These are phyloP conservation scores for Labrus mixtus DNA, from an alignment of 2,113 vertebrate genomes.

Conservation along the genomic window DNA sequence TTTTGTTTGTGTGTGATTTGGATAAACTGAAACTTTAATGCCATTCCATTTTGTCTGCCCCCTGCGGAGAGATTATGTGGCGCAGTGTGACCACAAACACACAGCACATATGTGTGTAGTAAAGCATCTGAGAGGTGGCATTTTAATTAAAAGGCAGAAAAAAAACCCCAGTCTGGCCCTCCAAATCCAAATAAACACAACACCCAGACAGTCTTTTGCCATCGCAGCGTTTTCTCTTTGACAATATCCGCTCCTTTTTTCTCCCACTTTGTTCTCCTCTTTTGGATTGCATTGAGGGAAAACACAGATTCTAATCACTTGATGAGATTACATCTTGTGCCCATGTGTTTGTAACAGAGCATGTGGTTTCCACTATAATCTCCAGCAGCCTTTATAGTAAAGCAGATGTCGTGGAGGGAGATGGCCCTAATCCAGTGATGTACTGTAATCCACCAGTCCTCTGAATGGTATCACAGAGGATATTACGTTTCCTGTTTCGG, in stretches of 20 bases:
- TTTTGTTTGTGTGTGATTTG: not conserved
- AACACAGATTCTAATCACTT: slow-evolving; percentile 74
- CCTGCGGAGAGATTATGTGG: not conserved
- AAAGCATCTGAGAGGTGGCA: not conserved
- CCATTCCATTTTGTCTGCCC: not conserved
- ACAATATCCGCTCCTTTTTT: slow-evolving; percentile 10
- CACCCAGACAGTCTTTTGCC: slow-evolving; percentile 4
- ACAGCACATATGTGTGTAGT: not conserved
- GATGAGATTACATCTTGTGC: slow-evolving; percentile 78
- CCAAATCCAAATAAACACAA: slow-evolving; percentile 24
- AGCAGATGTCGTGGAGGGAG: slow-evolving; percentile 70
- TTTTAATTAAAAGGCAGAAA: slow-evolving; percentile 47
- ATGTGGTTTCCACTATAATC: slow-evolving; percentile 67
- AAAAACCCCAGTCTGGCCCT: slow-evolving; percentile 32
- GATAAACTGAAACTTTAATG: not conserved
- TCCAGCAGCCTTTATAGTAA: slow-evolving; percentile 62
- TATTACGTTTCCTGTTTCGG: slow-evolving; percentile 48
- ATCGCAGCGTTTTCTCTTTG: slow-evolving; percentile 23
- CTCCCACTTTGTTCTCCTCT: slow-evolving; percentile 41
- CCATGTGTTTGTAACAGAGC: slow-evolving; percentile 75
- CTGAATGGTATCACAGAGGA: slow-evolving; percentile 54
- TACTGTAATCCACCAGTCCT: slow-evolving; percentile 66
- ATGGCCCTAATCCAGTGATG: slow-evolving; percentile 73
- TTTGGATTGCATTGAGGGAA: slow-evolving; percentile 36
- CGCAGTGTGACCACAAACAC: not conserved